Base-by-base conservation (phyloP, 2,797 vertebrate species). In the Nyctibius grandis region DNA sequence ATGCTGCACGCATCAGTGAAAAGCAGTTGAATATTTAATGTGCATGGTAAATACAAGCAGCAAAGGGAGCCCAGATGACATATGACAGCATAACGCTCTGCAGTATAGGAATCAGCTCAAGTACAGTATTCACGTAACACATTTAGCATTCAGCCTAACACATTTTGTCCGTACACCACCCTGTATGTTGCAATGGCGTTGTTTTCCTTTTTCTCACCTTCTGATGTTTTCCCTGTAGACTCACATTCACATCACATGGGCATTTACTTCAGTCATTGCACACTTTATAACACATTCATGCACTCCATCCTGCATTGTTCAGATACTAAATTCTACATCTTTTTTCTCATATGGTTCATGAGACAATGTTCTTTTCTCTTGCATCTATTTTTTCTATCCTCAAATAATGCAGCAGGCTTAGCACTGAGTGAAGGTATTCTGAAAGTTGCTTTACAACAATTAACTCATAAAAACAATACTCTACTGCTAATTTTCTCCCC, bases 11-110 rank as follows among this genome's bases (percentile, higher is more conserved):
- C 96, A 64, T 95, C 94, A 84, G 34, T 84, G 94, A 78, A 78
- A 78, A 93, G 85, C 91, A 84, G 72, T 45, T 92, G 95, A 96
- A 96, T 96, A 92, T 95, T 97, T 95, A 97, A 96, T 94, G 82
- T 70, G 69, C 53, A 5, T 47, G 89, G 69, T 84, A 92, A 93
- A 96, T 74, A 89, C 22, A 86, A 92, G 91, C 87, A 89, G 91
- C 56, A 91, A 93, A 93, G 81, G 81, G 79, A 94, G 73, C 56
- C 59, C 91, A 79, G 90, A 94, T 94, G 94, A 93, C 90, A 96
- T 5, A 68, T 70, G 94, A 96, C 90, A 95, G 93, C 75, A 29
- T 29, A 93, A 89, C 91, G 57, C 44, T 78, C 68, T 75, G 70
- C 89, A 72, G 70, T 54, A 36, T 20, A 95, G 68, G 73, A 89